Conservation (phyloP, 2,113 vertebrate species). For the Labrus mixtus region DNA sequence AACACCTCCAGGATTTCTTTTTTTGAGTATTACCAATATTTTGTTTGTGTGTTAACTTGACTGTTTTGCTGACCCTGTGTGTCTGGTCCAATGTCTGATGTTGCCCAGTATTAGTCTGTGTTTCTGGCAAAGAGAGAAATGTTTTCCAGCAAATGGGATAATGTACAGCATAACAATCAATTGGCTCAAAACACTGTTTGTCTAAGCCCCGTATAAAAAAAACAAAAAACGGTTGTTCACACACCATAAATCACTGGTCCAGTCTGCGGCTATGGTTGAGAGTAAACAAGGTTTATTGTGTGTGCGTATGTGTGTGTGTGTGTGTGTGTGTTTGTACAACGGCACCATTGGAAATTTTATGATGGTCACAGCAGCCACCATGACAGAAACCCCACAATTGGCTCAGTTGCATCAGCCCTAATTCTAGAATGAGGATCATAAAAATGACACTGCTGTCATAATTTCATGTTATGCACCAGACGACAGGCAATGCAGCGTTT, state of each 20-base stretch:
- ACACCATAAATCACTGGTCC: conserved; percentile 69
- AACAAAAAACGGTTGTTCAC: conserved; percentile 58
- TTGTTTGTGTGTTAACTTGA: conserved; percentile 3
- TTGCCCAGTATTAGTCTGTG: conserved; percentile 43
- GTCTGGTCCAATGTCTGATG: conserved; percentile 28
- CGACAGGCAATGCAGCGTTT: conserved; percentile 26
- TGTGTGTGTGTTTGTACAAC: conserved; percentile 20
- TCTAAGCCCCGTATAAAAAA: conserved; percentile 58
- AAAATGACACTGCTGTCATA: conserved; percentile 72
- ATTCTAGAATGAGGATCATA: conserved; percentile 61
- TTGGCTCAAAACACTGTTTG: conserved; percentile 74
- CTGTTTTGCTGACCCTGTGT: conserved; percentile 17
- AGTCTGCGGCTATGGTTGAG: conserved; percentile 46
- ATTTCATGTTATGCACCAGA: conserved; percentile 62
- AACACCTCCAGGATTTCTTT: too few relatives aligned
- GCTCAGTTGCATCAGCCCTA: conserved; percentile 61
- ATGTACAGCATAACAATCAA: conserved; percentile 73
- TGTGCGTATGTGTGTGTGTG: conserved; percentile 12
- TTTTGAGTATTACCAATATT: too few relatives aligned
- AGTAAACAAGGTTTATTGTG: conserved; percentile 26
- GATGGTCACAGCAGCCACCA: conserved; percentile 57
- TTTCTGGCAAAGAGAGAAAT: conserved; percentile 59
- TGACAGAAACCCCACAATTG: conserved; percentile 61
- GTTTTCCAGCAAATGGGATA: conserved; percentile 73
- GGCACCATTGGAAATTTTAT: conserved; percentile 55